Evolutionary conservation across 2,888 invertebrate species (phyloP).

Genomic region (Drosophila ezoana): DNA sequence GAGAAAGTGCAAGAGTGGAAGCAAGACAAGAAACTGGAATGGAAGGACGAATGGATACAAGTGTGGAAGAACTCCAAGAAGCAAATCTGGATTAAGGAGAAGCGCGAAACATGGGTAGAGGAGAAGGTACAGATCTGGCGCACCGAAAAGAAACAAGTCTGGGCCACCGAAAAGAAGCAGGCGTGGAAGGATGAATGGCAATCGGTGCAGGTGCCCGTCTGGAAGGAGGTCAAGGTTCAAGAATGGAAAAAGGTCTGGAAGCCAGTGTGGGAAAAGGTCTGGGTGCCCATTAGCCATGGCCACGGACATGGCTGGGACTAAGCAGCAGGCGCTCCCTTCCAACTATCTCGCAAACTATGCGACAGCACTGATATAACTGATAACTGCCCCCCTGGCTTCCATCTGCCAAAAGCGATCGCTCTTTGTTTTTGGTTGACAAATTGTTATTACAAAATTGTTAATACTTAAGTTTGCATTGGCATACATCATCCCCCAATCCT

Average conservation of each 20-base stretch:
- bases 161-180: conserved; percentile 89
- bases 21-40: conserved; percentile 89
- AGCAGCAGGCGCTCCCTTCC: conserved; percentile 12
- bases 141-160: conserved; percentile 87
- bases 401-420: background rate
- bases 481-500: conserved; percentile 21
- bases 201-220: conserved; percentile 90
- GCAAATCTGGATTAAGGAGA: conserved; percentile 92
- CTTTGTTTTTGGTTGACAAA: conserved; percentile 3
- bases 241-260: conserved; percentile 93
- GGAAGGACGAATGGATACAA: conserved; percentile 86
- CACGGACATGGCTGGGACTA: conserved; percentile 83
- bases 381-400: conserved; percentile 53
- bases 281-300: conserved; percentile 88
- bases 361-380: conserved; percentile 80
- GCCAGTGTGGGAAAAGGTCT: conserved; percentile 93
- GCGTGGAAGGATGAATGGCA: conserved; percentile 90
- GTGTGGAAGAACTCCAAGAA: conserved; percentile 92
- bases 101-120: conserved; percentile 90
- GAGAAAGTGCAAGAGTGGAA: conserved; percentile 92
- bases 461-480: conserved; percentile 38
- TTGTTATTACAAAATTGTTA: conserved; percentile 35
- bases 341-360: conserved; percentile 58
- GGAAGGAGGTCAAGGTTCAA: conserved; percentile 89
- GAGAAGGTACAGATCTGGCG: conserved; percentile 89